Evolutionary conservation across 2,797 vertebrate species (phyloP).

Genomic region (Lacerta bilineata): DNA sequence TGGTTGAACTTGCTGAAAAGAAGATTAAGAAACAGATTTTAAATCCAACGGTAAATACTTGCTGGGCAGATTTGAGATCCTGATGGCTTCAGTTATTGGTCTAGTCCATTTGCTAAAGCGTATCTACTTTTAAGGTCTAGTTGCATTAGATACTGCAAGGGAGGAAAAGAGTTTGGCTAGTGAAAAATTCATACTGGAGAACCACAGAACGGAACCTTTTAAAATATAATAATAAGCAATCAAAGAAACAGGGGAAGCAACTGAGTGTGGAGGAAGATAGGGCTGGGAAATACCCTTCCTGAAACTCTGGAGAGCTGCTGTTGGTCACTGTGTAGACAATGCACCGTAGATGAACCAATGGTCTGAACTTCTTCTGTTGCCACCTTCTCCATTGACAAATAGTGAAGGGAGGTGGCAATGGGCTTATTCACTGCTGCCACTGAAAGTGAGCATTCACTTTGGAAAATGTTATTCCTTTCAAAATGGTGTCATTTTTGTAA

Average conservation of each 20-base stretch:
- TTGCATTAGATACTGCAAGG: neutral
- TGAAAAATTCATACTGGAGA: neutral
- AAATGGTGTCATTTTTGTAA: neutral
- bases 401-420: neutral
- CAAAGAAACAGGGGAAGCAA: too few species aligned
- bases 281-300: too few species aligned
- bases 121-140: too few species aligned
- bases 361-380: too few species aligned
- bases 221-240: neutral
- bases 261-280: neutral
- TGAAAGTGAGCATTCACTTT: constrained; percentile 1
- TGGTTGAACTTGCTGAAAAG: constrained; percentile 96
- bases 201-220: neutral
- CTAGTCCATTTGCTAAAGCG: neutral
- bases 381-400: neutral
- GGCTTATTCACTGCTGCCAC: neutral
- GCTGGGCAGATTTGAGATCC: neutral
- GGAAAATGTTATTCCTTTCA: neutral
- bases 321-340: too few species aligned
- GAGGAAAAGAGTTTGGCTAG: neutral
- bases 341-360: too few species aligned
- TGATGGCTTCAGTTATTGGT: neutral
- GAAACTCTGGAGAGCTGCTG: too few species aligned
- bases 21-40: constrained; percentile 3
- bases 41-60: constrained; percentile 33